Base-by-base conservation (phyloP, 2,113 vertebrate species). In the Laterallus jamaicensis region DNA sequence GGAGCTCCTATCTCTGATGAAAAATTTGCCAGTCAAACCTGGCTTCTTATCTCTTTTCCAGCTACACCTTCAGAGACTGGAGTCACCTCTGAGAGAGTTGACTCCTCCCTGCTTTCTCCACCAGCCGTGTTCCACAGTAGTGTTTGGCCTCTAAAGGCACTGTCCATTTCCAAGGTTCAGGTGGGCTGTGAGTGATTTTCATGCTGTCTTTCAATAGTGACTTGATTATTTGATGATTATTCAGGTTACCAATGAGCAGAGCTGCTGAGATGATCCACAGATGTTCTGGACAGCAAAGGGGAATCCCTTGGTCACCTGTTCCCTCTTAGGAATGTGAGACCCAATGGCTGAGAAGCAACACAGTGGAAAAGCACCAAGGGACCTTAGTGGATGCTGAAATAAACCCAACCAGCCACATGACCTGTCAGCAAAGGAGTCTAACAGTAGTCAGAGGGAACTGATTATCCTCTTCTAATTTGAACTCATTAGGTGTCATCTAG, bases 331-430 rank as follows among this genome's bases (percentile, higher is more conserved):
- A 83, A 56, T 52, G 37, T 52, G 54, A 19, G 55, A 39, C 42
- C 47, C 42, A 28, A 20, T 20, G 18, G 18, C 64, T 77, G 59
- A 84, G 69, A 29, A 87, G 32, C 58, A 87, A 1, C 19, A 3
- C 2, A 22, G 28, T 81, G 21, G 59, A 63, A 63, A 81, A 88
- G 16, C 37, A 67, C 29, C 29, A 25, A 58, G 32, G 18, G 32
- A 47, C 3, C 44, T 81, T 32, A 1, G 24, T 42, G 37, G 49
- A 12, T 42, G 42, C 19, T 28, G 69, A 54, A 42, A 29, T 26
- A 58, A 64, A 49, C 10, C 37, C 59, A 68, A 37, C 3, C 56
- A 83, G 18, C 19, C 0, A 0, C 18, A 15, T 35, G 56, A 9
- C 31, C n/a, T 70, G 39, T 21, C 54, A 81, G 75, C 24, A 52